These are phyloP conservation scores for Dreissena rostriformis DNA, from an alignment of 1,140 invertebrate genomes.

Conservation along the genomic window DNA sequence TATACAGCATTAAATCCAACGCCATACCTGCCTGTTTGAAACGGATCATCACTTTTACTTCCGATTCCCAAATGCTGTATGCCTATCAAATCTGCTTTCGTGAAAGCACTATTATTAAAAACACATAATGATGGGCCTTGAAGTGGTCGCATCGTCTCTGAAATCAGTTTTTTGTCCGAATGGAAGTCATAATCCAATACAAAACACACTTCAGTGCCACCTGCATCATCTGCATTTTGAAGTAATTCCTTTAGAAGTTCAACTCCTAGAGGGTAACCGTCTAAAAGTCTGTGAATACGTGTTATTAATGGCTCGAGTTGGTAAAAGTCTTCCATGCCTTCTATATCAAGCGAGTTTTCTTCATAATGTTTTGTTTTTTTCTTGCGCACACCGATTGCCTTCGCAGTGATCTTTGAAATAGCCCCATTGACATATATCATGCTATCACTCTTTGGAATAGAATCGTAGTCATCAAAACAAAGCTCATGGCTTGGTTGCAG, in stretches of 20 bases:
- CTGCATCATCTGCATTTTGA: conserved; percentile 48
- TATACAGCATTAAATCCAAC: conserved; percentile 49
- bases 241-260: conserved; percentile 46
- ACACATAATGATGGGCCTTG: conserved; percentile 45
- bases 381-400: neutral
- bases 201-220: conserved; percentile 14
- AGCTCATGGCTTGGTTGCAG: neutral
- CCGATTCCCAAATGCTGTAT: conserved; percentile 20
- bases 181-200: neutral
- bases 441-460: neutral
- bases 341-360: conserved; percentile 11
- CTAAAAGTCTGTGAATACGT: neutral
- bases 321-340: conserved; percentile 35
- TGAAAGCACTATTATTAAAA: conserved; percentile 27
- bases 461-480: conserved; percentile 28
- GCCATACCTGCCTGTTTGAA: conserved; percentile 32
- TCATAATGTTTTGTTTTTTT: neutral
- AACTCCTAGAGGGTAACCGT: neutral
- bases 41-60: conserved; percentile 29
- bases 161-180: neutral
- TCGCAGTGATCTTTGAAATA: conserved; percentile 1
- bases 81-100: conserved; percentile 26
- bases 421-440: conserved; percentile 28
- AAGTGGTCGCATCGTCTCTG: neutral
- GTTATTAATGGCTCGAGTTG: conserved; percentile 23